Evolutionary conservation across 1,140 invertebrate genomes (phyloP).

Genomic region (Euwallacea similis): DNA sequence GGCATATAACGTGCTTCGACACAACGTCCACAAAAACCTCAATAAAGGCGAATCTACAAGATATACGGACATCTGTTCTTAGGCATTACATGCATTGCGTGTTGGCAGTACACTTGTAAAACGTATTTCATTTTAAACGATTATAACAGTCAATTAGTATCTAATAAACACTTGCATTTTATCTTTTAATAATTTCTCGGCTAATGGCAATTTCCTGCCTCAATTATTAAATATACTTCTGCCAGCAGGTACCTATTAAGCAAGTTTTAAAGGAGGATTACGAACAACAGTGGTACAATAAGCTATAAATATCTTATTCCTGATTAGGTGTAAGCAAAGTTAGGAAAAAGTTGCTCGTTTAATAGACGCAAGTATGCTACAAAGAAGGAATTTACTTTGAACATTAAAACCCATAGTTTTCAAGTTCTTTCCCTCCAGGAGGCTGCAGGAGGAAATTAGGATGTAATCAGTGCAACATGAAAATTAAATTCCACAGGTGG

Average conservation of each 20-base stretch:
- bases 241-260: neutral
- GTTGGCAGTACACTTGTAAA: too few relatives aligned
- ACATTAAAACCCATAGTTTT: too few relatives aligned
- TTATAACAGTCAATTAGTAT: too few relatives aligned
- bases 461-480: constrained; percentile 15
- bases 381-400: neutral
- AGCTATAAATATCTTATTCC: too few relatives aligned
- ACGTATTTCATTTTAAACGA: too few relatives aligned
- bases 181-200: constrained; percentile 1
- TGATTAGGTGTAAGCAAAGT: neutral
- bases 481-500: constrained; percentile 16
- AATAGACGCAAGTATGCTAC: neutral
- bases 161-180: neutral
- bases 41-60: too few relatives aligned
- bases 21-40: too few relatives aligned
- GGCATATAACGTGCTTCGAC: too few relatives aligned
- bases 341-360: neutral
- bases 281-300: too few relatives aligned
- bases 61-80: too few relatives aligned
- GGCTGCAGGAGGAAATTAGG: constrained; percentile 3
- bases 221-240: neutral
- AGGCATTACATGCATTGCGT: too few relatives aligned
- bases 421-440: too few relatives aligned
- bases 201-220: neutral
- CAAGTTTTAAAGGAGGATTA: neutral